Percentiles rank a stretch among this genome's conserved stretches.
Evolutionary conservation across 1,140 invertebrate species (phyloP).

Genomic region (Drosophila micromelanica): DNA sequence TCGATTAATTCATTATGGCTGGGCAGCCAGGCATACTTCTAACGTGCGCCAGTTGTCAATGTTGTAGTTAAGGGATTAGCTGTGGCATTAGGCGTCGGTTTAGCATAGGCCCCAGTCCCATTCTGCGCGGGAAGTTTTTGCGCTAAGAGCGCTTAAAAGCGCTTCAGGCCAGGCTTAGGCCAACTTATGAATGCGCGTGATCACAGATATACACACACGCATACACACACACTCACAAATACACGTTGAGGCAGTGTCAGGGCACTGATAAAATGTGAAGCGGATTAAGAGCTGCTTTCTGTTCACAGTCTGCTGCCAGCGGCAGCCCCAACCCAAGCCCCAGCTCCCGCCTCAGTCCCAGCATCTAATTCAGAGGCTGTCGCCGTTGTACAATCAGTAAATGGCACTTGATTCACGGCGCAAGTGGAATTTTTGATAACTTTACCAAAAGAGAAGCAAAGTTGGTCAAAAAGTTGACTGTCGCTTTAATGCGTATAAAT

Average conservation of each 20-base stretch:
- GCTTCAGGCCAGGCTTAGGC: slow-evolving; percentile 65
- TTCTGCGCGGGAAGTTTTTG: slow-evolving; percentile 51
- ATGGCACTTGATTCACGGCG: slow-evolving; percentile 82
- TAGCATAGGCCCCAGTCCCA: slow-evolving; percentile 51
- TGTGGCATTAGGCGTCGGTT: slow-evolving; percentile 78
- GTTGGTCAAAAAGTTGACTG: slow-evolving; percentile 76
- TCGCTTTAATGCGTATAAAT: slow-evolving; percentile 81
- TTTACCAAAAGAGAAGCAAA: slow-evolving; percentile 64
- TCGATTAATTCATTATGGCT: slow-evolving; percentile 78
- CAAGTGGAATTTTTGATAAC: slow-evolving; percentile 83
- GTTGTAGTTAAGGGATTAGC: slow-evolving; percentile 80
- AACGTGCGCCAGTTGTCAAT: slow-evolving; percentile 67
- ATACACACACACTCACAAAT: slow-evolving; percentile 12
- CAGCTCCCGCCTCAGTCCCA: background rate
- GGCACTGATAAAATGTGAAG: slow-evolving; percentile 80
- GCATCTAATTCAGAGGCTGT: slow-evolving; percentile 11
- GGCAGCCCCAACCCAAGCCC: background rate
- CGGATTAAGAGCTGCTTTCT: slow-evolving; percentile 71
- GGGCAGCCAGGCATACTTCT: slow-evolving; percentile 25
- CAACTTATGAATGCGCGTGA: slow-evolving; percentile 77
- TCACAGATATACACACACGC: slow-evolving; percentile 36
- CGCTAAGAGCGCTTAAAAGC: slow-evolving; percentile 72
- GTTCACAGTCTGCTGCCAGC: slow-evolving; percentile 10
- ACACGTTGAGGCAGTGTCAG: slow-evolving; percentile 73
- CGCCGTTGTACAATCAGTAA: slow-evolving; percentile 76